Evolutionary conservation across 2,888 invertebrate genomes (phyloP).

Genomic region (Rhagonycha lutea): DNA sequence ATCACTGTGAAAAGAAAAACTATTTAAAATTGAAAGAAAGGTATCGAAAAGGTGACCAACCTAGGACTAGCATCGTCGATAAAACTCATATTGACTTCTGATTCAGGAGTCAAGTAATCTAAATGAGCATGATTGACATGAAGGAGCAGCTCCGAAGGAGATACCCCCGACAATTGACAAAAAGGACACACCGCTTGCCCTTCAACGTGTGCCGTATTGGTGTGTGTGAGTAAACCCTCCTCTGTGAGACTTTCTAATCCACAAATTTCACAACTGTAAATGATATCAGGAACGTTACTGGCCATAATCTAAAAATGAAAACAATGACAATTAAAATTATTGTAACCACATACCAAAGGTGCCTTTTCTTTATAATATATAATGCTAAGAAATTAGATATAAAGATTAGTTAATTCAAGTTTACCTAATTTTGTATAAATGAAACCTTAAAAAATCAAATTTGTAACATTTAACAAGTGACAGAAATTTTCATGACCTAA

Average conservation of each 20-base stretch:
- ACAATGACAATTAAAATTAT: not conserved
- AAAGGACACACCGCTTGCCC: conserved; percentile 81
- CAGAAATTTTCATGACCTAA: conserved; percentile 24
- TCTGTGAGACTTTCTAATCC: conserved; percentile 81
- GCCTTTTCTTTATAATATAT: not conserved
- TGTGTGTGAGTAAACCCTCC: conserved; percentile 79
- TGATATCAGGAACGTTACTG: conserved; percentile 61
- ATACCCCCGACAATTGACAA: conserved; percentile 75
- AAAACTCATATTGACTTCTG: conserved; percentile 72
- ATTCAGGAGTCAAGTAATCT: conserved; percentile 79
- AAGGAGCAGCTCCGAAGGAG: conserved; percentile 73
- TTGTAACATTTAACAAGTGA: conserved; percentile 18
- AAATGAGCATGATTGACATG: conserved; percentile 86
- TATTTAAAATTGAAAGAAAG: not conserved
- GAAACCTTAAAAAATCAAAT: conserved; percentile 22
- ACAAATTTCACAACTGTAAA: conserved; percentile 80
- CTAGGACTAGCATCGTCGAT: conserved; percentile 69
- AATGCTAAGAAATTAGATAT: not conserved
- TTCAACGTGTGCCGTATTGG: conserved; percentile 76
- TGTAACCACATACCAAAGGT: not conserved
- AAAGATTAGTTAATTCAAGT: not conserved
- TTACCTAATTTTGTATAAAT: conserved; percentile 5
- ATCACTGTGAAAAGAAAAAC: conserved; percentile 37
- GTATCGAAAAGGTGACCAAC: conserved; percentile 31
- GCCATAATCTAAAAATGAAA: conserved; percentile 49